Percentiles rank a stretch among this genome's conserved stretches.
Evolutionary conservation across 2,888 invertebrate species (phyloP).

Genomic region (Parelbella ahira): DNA sequence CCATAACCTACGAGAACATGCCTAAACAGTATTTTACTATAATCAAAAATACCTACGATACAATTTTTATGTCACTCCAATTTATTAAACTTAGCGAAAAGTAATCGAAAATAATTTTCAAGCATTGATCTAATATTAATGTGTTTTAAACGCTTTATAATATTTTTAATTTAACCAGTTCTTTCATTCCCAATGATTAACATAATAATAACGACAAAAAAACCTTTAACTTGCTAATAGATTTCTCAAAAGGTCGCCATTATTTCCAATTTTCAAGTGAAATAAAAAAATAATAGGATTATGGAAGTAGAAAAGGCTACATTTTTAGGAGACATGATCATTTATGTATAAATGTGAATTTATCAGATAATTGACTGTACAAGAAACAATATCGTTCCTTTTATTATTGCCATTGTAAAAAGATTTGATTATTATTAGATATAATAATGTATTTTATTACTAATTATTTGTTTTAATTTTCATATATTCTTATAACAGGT

Average conservation of each 20-base stretch:
- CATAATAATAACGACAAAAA: too few relatives aligned
- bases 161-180: too few relatives aligned
- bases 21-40: conserved; percentile 11
- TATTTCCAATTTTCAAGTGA: not conserved
- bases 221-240: not conserved
- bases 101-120: not conserved
- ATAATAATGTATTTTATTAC: conserved; percentile 22
- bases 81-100: not conserved
- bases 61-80: conserved; percentile 2
- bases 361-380: conserved; percentile 45
- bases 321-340: too few relatives aligned
- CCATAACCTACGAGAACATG: conserved; percentile 14
- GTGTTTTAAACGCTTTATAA: too few relatives aligned
- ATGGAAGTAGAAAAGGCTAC: too few relatives aligned
- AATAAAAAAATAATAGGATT: not conserved
- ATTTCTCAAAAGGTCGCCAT: conserved; percentile 27
- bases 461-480: conserved; percentile 21
- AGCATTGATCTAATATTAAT: not conserved
- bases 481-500: conserved; percentile 22
- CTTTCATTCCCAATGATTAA: too few relatives aligned
- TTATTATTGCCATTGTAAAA: conserved; percentile 39
- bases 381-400: conserved; percentile 39
- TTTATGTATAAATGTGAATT: conserved; percentile 22
- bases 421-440: conserved; percentile 26
- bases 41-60: too few relatives aligned